These are phyloP conservation scores for Girardinus metallicus DNA, from an alignment of 2,797 vertebrate species.

Conservation along the genomic window DNA sequence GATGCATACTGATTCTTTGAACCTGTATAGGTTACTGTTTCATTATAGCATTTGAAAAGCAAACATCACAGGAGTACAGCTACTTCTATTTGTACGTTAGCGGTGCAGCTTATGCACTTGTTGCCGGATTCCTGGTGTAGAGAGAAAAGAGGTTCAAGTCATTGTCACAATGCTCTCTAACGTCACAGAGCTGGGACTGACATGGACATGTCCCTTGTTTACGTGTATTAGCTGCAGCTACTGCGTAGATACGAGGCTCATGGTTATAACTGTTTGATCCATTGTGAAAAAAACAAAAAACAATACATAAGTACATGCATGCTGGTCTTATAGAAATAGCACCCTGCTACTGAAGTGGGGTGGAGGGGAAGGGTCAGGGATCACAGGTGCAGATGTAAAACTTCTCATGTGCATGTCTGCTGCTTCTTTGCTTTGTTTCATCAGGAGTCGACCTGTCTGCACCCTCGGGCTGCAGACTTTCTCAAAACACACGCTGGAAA, in stretches of 20 bases:
- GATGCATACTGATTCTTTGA: neutral
- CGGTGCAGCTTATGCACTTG: neutral
- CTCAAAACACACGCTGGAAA: constrained; percentile 47
- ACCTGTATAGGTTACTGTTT: neutral
- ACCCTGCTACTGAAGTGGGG: constrained; percentile 17
- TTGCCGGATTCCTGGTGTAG: neutral
- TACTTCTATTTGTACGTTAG: neutral
- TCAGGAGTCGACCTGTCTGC: constrained; percentile 66
- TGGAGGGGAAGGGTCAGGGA: constrained; percentile 9
- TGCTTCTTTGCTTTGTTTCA: constrained; percentile 38
- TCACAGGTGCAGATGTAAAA: constrained; percentile 40
- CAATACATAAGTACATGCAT: constrained; percentile 7
- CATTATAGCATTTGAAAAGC: neutral
- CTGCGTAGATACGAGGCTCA: constrained; percentile 22
- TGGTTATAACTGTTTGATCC: constrained; percentile 13
- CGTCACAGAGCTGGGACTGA: constrained; percentile 7
- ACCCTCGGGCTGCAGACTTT: constrained; percentile 57
- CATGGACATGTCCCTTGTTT: constrained; percentile 6
- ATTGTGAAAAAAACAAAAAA: constrained; percentile 8
- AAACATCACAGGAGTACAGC: neutral
- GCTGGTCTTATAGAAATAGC: constrained; percentile 10
- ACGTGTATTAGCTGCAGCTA: constrained; percentile 12
- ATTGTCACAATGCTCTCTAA: neutral
- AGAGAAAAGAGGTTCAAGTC: neutral
- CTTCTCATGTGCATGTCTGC: constrained; percentile 42